Base-by-base conservation (phyloP, 1,140 invertebrate genomes). In the Pseudobourletiella spinata region DNA sequence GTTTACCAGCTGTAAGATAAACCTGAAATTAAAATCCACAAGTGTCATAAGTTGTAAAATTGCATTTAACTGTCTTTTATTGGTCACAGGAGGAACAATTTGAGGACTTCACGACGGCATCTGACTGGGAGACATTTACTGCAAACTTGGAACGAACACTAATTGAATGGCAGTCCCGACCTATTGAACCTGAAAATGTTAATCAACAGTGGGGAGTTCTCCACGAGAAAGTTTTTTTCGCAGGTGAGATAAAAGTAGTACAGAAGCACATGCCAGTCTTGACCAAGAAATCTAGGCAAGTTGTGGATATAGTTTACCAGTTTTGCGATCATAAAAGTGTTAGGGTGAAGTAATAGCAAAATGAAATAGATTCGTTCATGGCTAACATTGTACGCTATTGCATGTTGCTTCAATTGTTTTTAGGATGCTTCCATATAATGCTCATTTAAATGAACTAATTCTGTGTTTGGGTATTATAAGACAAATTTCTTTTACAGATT, bases 121-220 rank as follows among this genome's bases (percentile, higher is more conserved):
- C 93, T 0, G 89, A 95, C 71, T 97, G 92, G 92, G 94, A 97
- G 80, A 82, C 91, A 57, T 94, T 96, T 74, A 88, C 94, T 69
- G 87, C 91, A 3, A 81, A 87, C 70, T 76, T 96, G 57, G 92
- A 95, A 75, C 91, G 95, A 78, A 81, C 93, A 46, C 80, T 96
- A 52, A 84, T 85, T 70, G 88, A 94, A 73, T 95, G 92, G 91
- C 55, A 60, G 25, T 20, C 44, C 2, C 60, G 87, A 88, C 73
- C 75, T 91, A 22, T 72, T 77, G 25, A 72, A 76, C 14, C 68
- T 62, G 51, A 78, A 76, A 68, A 70, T 73, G 42, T 75, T 71
- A 32, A 69, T 69, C 20, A 69, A 70, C 65, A 70, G 3, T 86
- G 84, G 84, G 70, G 78, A n/a, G 77, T 80, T 63, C 75, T 75